These are phyloP conservation scores for Pterocles gutturalis DNA, from an alignment of 2,113 vertebrate species.

Conservation along the genomic window DNA sequence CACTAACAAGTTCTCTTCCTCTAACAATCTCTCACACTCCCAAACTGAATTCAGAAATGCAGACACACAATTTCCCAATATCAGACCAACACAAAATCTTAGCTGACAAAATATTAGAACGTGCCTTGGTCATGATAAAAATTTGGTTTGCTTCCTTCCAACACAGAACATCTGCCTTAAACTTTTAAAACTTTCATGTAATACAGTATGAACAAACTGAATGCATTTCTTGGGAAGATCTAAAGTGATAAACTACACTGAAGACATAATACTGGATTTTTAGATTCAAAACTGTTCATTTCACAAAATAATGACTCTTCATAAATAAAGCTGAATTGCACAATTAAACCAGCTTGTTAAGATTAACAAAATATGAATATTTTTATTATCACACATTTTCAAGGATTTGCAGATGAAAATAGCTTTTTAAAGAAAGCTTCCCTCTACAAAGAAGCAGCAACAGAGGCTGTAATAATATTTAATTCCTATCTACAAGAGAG, in stretches of 20 bases:
- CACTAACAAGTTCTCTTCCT: background rate
- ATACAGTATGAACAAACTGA: background rate
- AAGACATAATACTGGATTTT: background rate
- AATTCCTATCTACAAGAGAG: background rate
- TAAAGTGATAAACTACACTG: background rate
- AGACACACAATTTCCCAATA: background rate
- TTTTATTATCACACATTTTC: background rate
- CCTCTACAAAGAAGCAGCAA: background rate
- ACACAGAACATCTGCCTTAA: background rate
- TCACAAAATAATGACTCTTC: background rate
- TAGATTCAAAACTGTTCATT: background rate
- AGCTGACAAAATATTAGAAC: background rate
- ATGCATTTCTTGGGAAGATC: background rate
- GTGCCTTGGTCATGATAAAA: background rate
- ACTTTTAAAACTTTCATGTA: background rate
- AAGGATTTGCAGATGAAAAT: background rate
- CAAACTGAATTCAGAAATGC: background rate
- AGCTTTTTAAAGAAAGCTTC: background rate
- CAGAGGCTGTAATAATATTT: background rate
- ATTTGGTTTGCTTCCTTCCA: background rate
- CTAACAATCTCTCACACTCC: background rate
- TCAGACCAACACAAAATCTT: background rate
- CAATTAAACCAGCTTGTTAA: background rate
- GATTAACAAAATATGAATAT: background rate
- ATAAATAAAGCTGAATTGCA: background rate